Base-by-base conservation (phyloP, 2,797 vertebrate genomes). In the Hoplostethus mediterraneus region DNA sequence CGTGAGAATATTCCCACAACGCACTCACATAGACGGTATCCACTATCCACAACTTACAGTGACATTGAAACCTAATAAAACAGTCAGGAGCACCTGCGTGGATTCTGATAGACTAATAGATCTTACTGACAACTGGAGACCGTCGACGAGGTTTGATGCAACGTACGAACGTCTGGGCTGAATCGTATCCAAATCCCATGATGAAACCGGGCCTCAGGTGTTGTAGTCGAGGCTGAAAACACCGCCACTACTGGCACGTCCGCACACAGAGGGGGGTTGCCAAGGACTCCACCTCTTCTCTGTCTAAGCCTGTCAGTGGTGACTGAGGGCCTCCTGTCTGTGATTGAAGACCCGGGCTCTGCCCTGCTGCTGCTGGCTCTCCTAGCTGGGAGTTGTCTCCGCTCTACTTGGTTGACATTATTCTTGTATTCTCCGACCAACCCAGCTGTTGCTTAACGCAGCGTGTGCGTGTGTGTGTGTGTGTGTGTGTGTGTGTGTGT, bases 331-430 rank as follows among this genome's bases (percentile, higher is more conserved):
- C 71, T 80, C 54, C 71, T 44, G 68, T 42, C 38, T 21, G 63
- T 92, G 90, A 93, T 85, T 81, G 85, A 93, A 91, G 88, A 85
- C 70, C 53, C 1, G 48, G 38, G 58, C 66, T 85, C 67, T 70
- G 36, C 25, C 13, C 4, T 8, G 13, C 77, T 51, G 82, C 69
- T 68, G 82, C 62, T 79, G 79, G 82, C 79, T 82, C 25, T 58
- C 69, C 54, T 72, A 80, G 67, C 75, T 17, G 45, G 62, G 73
- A 79, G 57, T 84, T 25, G 61, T 83, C 78, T 77, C 78, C 70
- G 82, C 63, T 88, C 79, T 80, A 55, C 85, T 90, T 89, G 77
- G 79, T 89, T 89, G 79, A 88, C 71, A 84, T 92, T 87, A 87
- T 87, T 91, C 67, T 75, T 91, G 64, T 73, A n/a, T 87, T 78